Evolutionary conservation across 23 tunicate species (phyloP).

Genomic region (Trididemnum clinides): DNA sequence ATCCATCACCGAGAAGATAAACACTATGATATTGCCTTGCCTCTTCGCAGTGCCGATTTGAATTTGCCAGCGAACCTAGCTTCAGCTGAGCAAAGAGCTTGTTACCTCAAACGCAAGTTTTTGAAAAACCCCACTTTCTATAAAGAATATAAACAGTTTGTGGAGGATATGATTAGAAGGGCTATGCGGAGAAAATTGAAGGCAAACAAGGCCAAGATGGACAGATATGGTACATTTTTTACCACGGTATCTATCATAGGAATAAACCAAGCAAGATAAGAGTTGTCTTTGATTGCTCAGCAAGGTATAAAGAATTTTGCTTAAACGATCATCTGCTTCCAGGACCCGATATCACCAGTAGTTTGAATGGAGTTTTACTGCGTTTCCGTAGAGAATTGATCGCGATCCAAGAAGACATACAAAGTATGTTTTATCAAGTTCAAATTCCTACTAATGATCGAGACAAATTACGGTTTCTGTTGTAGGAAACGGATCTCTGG

Average conservation of each 20-base stretch:
- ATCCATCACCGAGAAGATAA: not conserved
- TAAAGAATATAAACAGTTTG: too few relatives aligned
- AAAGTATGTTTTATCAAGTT: not conserved
- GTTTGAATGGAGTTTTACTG: not conserved
- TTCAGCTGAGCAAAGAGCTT: not conserved
- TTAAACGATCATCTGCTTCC: not conserved
- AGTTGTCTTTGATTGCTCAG: not conserved
- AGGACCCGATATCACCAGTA: not conserved
- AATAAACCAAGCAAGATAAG: not conserved
- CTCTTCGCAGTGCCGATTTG: too few relatives aligned
- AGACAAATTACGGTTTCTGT: too few relatives aligned
- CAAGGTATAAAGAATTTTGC: too few relatives aligned
- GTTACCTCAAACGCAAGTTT: not conserved
- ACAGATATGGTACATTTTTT: not conserved
- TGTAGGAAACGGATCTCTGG: too few relatives aligned
- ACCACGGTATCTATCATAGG: not conserved
- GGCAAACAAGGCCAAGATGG: not conserved
- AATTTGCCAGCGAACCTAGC: not conserved
- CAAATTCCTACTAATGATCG: not conserved
- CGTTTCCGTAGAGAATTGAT: not conserved
- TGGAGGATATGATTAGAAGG: too few relatives aligned
- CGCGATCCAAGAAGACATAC: too few relatives aligned
- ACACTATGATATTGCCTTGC: too few relatives aligned
- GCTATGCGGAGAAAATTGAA: too few relatives aligned
- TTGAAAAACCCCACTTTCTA: too few relatives aligned